Base-by-base conservation (phyloP, 2,797 vertebrate genomes). In the Pantherophis alleghaniensis region DNA sequence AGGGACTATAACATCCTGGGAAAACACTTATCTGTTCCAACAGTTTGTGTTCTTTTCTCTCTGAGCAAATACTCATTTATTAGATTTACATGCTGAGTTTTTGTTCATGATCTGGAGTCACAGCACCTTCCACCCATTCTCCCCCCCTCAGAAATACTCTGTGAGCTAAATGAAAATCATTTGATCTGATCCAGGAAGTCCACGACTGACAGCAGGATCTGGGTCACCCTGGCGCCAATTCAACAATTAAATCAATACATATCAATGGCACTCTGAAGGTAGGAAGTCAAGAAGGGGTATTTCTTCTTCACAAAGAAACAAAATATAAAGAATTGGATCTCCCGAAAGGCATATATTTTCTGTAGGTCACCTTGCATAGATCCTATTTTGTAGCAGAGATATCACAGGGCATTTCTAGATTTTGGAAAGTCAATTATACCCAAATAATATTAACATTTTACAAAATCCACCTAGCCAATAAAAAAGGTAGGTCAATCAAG, bases 1-100 rank as follows among this genome's bases (percentile, higher is more conserved):
- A 96, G 59, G 95, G 93, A n/a, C 56, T 24, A 24, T 7, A n/a
- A 42, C 53, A 18, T 53, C 86, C n/a, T 20, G 20, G 2, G 28
- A 28, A 55, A 28, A 37, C 24, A 74, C 28, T 32, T 14, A n/a
- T 83, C 55, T n/a, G 22, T 55, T 28, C 4, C 20, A n/a, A 26
- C 53, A 59, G 60, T 7, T 51, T 5, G 6, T 66, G 59, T 14
- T 9, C 7, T 42, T 74, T 28, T 60, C 6, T 92, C 12, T 89
- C 24, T 55, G 47, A 86, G 56, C 20, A 89, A 83, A 47, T n/a
- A 60, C 24, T 47, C 11, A 5, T 47, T 12, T 83, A 83, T 83
- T 47, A 24, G 37, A 47, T 83, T 47, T 24, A 83, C 22, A 47
- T 83, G 79, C 20, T 24, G 74, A 24, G 18, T 47, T 83, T 61